A percentile compares a stretch with the other conserved stretches of the same genome.
Evolutionary conservation across 2,888 invertebrate genomes (phyloP).

Genomic region (Crematogaster levior): DNA sequence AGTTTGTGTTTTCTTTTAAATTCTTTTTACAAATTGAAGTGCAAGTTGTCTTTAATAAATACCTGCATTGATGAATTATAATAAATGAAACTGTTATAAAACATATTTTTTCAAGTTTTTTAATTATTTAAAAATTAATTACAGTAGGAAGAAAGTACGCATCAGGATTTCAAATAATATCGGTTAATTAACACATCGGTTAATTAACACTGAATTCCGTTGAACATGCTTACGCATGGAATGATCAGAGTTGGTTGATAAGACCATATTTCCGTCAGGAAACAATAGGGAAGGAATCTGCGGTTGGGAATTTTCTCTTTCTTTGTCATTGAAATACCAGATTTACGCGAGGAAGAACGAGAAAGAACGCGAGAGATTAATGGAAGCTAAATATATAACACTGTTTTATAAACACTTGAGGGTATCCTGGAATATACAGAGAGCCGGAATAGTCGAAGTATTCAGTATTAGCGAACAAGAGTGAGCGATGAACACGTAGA

Average conservation of each 20-base stretch:
- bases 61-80: background rate
- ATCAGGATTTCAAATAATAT: conserved; percentile 33
- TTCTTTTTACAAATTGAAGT: background rate
- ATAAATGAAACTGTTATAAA: background rate
- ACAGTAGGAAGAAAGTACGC: background rate
- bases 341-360: background rate
- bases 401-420: conserved; percentile 81
- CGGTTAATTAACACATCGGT: conserved; percentile 7
- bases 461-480: conserved; percentile 39
- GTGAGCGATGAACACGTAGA: background rate
- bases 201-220: background rate
- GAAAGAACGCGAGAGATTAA: conserved; percentile 42
- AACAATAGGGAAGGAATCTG: background rate
- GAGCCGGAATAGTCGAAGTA: conserved; percentile 69
- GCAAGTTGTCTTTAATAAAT: background rate
- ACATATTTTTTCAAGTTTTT: background rate
- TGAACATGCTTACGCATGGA: background rate
- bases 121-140: conserved; percentile 21
- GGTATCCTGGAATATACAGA: conserved; percentile 69
- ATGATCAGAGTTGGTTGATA: background rate
- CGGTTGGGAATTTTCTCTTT: conserved; percentile 13
- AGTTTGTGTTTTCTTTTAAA: background rate
- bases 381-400: conserved; percentile 81
- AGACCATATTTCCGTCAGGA: background rate
- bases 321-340: background rate